Evolutionary conservation across 2,797 vertebrate genomes (phyloP).

Genomic region (Alauda arvensis): DNA sequence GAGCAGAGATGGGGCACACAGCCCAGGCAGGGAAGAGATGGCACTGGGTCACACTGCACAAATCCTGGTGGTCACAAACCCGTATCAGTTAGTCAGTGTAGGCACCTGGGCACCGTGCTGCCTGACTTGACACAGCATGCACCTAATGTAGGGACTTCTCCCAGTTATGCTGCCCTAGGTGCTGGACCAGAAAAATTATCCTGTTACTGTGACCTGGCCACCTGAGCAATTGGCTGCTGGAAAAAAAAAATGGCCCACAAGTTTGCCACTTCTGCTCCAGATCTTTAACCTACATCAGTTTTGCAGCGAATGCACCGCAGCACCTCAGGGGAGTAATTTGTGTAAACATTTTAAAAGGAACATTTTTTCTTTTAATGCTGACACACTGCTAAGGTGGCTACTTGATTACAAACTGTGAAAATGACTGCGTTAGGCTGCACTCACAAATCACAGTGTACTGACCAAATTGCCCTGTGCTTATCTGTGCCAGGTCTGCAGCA

Average conservation of each 20-base stretch:
- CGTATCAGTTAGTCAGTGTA: not conserved
- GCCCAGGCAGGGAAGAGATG: not conserved
- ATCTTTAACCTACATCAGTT: conserved; percentile 22
- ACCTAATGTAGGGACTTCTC: not conserved
- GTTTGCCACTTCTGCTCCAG: conserved; percentile 21
- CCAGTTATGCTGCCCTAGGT: not conserved
- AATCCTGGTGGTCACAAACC: not conserved
- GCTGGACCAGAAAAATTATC: not conserved
- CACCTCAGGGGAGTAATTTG: conserved; percentile 28
- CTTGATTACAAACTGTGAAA: conserved; percentile 53
- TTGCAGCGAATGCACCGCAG: not conserved
- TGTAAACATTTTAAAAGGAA: conserved; percentile 47
- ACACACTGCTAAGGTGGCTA: conserved; percentile 42
- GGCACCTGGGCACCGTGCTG: not conserved
- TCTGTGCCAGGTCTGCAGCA: conserved; percentile 39
- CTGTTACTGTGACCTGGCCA: not conserved
- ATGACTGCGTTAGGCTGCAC: conserved; percentile 22
- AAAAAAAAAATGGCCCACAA: not conserved
- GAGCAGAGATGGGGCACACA: not conserved
- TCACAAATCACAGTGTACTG: conserved; percentile 49
- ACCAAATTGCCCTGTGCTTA: conserved; percentile 47
- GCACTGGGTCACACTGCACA: not conserved
- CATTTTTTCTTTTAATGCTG: conserved; percentile 41
- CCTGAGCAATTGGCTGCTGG: not conserved
- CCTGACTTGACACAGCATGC: not conserved